Evolutionary conservation across 2,797 vertebrate genomes (phyloP).

Genomic region (Hoplostethus mediterraneus): DNA sequence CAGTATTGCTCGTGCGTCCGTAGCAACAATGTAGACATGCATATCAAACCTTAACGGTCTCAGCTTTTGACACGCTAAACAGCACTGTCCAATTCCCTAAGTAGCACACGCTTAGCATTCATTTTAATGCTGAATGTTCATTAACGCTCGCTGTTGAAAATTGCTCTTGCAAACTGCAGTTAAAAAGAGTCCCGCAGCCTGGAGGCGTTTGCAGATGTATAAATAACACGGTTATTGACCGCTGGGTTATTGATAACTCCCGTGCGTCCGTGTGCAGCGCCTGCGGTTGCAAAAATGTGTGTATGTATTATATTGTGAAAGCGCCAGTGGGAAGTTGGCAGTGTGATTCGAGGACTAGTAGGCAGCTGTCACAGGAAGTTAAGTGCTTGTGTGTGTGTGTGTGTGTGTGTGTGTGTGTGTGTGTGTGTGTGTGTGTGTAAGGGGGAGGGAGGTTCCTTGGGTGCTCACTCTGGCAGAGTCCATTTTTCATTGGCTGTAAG

Average conservation of each 20-base stretch:
- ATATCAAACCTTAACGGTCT: slow-evolving; percentile 30
- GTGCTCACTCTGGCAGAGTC: slow-evolving; percentile 30
- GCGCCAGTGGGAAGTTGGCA: slow-evolving; percentile 19
- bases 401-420: slow-evolving; percentile 7
- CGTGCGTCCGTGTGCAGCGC: slow-evolving; percentile 7
- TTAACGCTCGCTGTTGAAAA: slow-evolving; percentile 49
- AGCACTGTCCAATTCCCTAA: slow-evolving; percentile 14
- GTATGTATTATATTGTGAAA: slow-evolving; percentile 33
- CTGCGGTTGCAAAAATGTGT: slow-evolving; percentile 40
- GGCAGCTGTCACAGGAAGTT: slow-evolving; percentile 54
- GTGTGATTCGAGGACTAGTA: slow-evolving; percentile 58
- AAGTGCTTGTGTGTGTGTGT: slow-evolving; percentile 22
- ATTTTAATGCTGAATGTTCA: slow-evolving; percentile 42
- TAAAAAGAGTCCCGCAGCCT: slow-evolving; percentile 47
- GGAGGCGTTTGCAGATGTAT: slow-evolving; percentile 49
- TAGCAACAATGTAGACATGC: slow-evolving; percentile 24
- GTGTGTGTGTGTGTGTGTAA: slow-evolving; percentile 1
- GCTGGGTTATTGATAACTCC: slow-evolving; percentile 54
- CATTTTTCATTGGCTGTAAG: slow-evolving; percentile 25
- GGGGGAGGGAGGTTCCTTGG: slow-evolving; percentile 14
- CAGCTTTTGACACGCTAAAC: slow-evolving; percentile 39
- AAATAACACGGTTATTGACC: slow-evolving; percentile 63
- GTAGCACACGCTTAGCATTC: slow-evolving; percentile 4
- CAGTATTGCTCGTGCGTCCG: slow-evolving; percentile 41
- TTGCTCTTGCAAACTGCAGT: slow-evolving; percentile 34